Percentiles rank a stretch among this genome's conserved stretches.
phyloP scores from a whole-genome alignment of 2,113 vertebrate species.

The Prinia subflava region DNA sequence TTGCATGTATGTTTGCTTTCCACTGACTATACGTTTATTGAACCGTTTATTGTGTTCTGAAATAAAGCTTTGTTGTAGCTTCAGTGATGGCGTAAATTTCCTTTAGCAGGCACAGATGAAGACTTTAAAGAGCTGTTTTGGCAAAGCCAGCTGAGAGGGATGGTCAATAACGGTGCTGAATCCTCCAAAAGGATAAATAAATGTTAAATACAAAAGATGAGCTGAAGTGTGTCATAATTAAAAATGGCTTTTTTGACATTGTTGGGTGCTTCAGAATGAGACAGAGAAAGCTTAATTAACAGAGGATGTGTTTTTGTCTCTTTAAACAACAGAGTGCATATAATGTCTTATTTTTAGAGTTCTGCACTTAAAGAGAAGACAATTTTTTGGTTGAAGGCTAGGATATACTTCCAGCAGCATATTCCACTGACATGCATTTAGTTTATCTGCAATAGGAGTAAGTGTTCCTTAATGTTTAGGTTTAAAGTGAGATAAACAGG shows the following conservation, averaged over 20 bases:
- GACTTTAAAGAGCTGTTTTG: neutral
- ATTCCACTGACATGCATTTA: neutral
- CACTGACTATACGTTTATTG: neutral
- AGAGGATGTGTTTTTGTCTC: neutral
- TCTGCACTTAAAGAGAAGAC: neutral
- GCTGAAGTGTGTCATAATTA: neutral
- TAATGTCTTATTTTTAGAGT: neutral
- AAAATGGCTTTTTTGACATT: conserved; percentile 24
- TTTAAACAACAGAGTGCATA: neutral
- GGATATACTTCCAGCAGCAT: neutral
- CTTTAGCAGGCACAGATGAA: neutral
- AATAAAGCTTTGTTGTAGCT: neutral
- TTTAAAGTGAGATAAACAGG: conserved; percentile 22
- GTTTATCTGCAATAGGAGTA: neutral
- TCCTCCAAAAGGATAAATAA: neutral
- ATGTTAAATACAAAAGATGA: neutral
- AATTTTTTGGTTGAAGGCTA: neutral
- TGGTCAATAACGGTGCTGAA: neutral
- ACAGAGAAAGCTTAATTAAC: conserved; percentile 28
- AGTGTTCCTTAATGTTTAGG: neutral
- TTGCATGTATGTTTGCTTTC: neutral
- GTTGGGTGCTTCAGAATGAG: neutral
- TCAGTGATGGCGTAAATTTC: neutral
- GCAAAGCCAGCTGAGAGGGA: neutral
- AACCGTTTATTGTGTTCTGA: neutral